Evolutionary conservation across 2,888 invertebrate genomes (phyloP).

Genomic region (Thecophora atra): DNA sequence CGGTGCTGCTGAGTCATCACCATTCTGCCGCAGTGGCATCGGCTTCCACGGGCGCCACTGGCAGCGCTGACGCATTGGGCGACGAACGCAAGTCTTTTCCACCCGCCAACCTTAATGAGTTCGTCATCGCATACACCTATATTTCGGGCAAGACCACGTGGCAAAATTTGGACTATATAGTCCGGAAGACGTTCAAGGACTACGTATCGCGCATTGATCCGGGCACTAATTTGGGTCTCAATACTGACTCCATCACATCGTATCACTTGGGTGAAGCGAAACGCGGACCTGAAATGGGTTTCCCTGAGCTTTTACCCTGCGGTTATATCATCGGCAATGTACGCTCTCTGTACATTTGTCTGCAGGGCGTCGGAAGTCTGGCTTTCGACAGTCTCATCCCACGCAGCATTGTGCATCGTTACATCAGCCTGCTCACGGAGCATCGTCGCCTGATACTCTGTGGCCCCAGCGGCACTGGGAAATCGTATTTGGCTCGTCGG

Average conservation of each 20-base stretch:
- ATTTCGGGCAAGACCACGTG: conserved; percentile 94
- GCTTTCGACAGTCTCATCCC: conserved; percentile 97
- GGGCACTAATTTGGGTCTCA: conserved; percentile 84
- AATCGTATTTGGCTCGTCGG: conserved; percentile 94
- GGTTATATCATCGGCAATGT: conserved; percentile 92
- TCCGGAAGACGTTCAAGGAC: conserved; percentile 92
- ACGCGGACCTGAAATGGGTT: conserved; percentile 79
- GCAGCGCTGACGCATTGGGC: conserved; percentile 43
- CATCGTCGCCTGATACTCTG: conserved; percentile 94
- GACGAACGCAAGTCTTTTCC: conserved; percentile 68
- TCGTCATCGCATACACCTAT: conserved; percentile 87
- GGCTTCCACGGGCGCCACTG: conserved; percentile 47
- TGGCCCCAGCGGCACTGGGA: conserved; percentile 96
- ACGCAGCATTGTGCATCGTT: conserved; percentile 94
- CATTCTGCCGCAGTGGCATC: neutral
- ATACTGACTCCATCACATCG: conserved; percentile 88
- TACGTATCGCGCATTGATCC: conserved; percentile 93
- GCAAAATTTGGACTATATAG: conserved; percentile 92
- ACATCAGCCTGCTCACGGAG: conserved; percentile 87
- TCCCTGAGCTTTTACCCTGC: conserved; percentile 90
- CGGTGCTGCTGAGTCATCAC: conserved; percentile 63
- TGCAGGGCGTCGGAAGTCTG: conserved; percentile 85
- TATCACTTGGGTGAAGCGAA: conserved; percentile 94
- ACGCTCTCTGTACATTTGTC: conserved; percentile 87
- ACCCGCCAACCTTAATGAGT: conserved; percentile 73